Evolutionary conservation across 2,113 vertebrate species (phyloP).

Genomic region (Microtus pennsylvanicus): DNA sequence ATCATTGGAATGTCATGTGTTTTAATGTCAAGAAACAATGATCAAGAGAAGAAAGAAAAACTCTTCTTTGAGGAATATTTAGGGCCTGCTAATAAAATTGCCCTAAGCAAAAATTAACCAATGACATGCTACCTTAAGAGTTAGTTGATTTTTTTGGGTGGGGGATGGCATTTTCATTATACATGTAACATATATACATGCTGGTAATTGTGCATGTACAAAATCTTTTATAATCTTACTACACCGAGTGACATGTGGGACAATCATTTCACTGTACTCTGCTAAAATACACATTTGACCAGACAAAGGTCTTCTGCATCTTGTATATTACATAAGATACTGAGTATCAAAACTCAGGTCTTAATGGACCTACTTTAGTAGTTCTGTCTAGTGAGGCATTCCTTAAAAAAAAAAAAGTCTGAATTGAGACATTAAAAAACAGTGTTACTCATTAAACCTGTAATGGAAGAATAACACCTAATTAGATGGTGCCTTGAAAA

Average conservation of each 20-base stretch:
- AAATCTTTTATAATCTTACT: slow-evolving; percentile 55
- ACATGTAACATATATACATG: slow-evolving; percentile 29
- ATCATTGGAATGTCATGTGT: slow-evolving; percentile 38
- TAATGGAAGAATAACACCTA: slow-evolving; percentile 12
- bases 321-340: slow-evolving; percentile 62
- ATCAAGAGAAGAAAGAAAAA: slow-evolving; percentile 58
- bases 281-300: slow-evolving; percentile 48
- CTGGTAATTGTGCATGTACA: slow-evolving; percentile 43
- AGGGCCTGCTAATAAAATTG: slow-evolving; percentile 56
- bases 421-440: slow-evolving; percentile 60
- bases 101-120: slow-evolving; percentile 61
- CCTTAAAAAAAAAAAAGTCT: slow-evolving; percentile 54
- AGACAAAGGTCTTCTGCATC: slow-evolving; percentile 33
- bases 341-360: slow-evolving; percentile 62
- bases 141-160: neutral
- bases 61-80: slow-evolving; percentile 3
- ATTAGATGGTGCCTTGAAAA: slow-evolving; percentile 45
- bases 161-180: neutral
- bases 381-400: slow-evolving; percentile 45
- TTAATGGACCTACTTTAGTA: slow-evolving; percentile 52
- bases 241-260: neutral
- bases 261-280: slow-evolving; percentile 42
- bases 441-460: slow-evolving; percentile 54
- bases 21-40: slow-evolving; percentile 74
- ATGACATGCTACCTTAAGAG: slow-evolving; percentile 11